These are phyloP conservation scores for Rhipidura dahli DNA, from an alignment of 2,113 vertebrate species.

Conservation along the genomic window DNA sequence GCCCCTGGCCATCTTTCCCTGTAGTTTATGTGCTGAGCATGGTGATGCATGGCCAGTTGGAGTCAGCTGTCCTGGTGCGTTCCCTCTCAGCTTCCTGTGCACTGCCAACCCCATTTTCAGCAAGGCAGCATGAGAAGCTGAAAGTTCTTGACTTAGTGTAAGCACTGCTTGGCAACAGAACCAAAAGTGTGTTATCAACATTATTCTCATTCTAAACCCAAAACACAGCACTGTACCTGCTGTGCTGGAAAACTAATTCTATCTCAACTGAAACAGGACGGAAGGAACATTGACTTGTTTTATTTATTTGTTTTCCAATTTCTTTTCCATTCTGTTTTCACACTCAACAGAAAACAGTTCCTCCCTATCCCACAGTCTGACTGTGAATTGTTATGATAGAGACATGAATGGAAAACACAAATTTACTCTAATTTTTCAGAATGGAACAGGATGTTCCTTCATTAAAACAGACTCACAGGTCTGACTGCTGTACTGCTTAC, in stretches of 20 bases:
- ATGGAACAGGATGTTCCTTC: background rate
- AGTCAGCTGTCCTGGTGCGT: background rate
- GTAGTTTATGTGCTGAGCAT: background rate
- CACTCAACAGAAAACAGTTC: background rate
- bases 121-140: background rate
- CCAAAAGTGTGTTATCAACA: background rate
- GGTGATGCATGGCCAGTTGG: background rate
- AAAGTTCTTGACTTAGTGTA: background rate
- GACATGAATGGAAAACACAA: background rate
- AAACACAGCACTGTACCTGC: background rate
- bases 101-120: fast-evolving
- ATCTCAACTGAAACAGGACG: background rate
- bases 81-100: background rate
- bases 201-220: fast-evolving
- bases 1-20: background rate
- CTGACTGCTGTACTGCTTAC: background rate
- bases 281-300: background rate
- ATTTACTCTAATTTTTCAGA: background rate
- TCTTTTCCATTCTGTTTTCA: background rate
- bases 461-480: background rate
- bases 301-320: background rate
- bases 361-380: background rate
- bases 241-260: background rate
- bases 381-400: background rate
- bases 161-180: background rate